Base-by-base conservation (phyloP, 2,888 invertebrate genomes). In the Scelioninae gen. 1 region DNA sequence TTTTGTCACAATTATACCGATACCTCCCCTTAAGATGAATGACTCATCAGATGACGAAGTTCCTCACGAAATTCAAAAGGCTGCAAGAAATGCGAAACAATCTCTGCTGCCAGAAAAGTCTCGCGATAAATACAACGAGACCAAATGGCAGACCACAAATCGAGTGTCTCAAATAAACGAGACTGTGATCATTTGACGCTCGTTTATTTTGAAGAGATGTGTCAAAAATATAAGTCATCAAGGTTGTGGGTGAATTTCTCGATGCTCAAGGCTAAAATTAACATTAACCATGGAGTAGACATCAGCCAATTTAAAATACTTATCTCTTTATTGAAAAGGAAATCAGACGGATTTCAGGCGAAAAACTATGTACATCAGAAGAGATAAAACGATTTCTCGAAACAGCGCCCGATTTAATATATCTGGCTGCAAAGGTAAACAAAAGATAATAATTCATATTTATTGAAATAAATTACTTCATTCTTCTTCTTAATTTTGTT, bases 371-470 rank as follows among this genome's bases (percentile, higher is more conserved):
- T 40, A 40, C 38, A 2, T 15, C 58, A 38, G 58, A 38, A 10
- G 58, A 40, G 9, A 58, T 58, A 10, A 38, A 40, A 11, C 5
- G 40, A 40, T 58, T 58, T n/a, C 4, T 58, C 9, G 40, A 38
- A 0, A 40, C 38, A 5, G 58, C 58, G n/a, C 58, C 38, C 9
- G 40, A 58, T 40, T 3, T 10, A 11, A 40, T 5, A 40, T 58
- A 58, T n/a, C 9, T 58, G 58, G 58, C 38, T 38, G 38, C 40
- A 16, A 58, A 58, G 58, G 58, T 58, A 58, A n/a, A 3, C 5
- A 31, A 31, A 2, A 55, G 31, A 9, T 55, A 51, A 6, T 8
- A 38, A 13, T 40, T 23, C 29, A 43, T 60, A 43, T 60, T 3
- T 29, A 11, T 40, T 40, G 43, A 4, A 49, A 4, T 15, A 11